Conservation (phyloP, 2,797 vertebrate genomes). For the Morus bassanus region DNA sequence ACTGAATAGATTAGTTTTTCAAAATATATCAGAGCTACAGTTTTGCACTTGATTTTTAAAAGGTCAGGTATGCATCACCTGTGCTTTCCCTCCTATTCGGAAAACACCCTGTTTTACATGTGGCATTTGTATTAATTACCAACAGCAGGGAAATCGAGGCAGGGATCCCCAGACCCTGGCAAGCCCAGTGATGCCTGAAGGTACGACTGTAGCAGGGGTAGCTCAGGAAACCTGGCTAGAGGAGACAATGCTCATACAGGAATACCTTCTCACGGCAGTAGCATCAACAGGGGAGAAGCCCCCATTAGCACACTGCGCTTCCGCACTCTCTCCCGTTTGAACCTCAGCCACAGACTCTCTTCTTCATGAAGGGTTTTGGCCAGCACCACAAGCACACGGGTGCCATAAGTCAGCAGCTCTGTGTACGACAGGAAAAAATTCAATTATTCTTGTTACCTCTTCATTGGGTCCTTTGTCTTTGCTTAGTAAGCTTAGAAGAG, state of each 20-base stretch:
- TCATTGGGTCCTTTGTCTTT: not conserved
- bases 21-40: not conserved
- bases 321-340: not conserved
- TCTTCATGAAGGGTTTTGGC: not conserved
- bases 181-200: not conserved
- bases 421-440: not conserved
- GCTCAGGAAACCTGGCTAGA: not conserved
- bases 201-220: not conserved
- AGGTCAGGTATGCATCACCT: not conserved
- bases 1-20: not conserved
- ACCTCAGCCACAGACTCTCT: not conserved
- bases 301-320: not conserved
- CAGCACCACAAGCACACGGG: not conserved
- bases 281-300: not conserved
- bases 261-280: not conserved
- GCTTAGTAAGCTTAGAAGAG: not conserved
- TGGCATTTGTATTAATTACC: not conserved
- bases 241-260: not conserved
- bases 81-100: fast-evolving
- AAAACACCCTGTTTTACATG: fast-evolving
- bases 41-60: not conserved
- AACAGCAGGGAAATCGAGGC: not conserved
- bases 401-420: not conserved
- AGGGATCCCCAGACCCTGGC: not conserved
- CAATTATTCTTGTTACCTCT: not conserved